Base-by-base conservation (phyloP, 1,140 invertebrate species). In the Paraescarpia echinospica region DNA sequence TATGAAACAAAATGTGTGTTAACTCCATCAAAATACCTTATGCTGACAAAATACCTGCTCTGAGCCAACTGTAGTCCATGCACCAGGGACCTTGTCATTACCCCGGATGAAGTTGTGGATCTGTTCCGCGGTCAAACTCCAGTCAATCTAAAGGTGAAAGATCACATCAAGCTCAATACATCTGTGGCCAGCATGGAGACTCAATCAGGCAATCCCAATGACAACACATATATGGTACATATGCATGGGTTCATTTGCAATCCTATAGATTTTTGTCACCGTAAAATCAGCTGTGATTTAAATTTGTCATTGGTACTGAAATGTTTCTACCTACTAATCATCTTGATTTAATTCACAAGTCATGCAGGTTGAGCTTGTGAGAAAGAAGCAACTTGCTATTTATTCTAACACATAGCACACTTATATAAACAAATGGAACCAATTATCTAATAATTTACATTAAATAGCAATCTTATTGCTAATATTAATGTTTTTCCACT, bases 41-140 rank as follows among this genome's bases (percentile, higher is more conserved):
- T 51, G 48, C 18, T 51, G 18, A 9, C 48, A 77, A 77, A 77
- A 77, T 77, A 77, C 59, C 59, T 77, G 34, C 94, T 96, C 94
- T 94, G 96, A 97, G 92, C 97, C 97, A 0, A 99, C 96, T 0
- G 96, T 95, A 0, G 98, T 97, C 96, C 98, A 98, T 0, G 99
- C 98, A 1, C 99, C 99, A 0, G 99, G 99, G 34, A 95, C 95
- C 90, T 98, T 99, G 95, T 99, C 99, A 94, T 99, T 96, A 1
- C 98, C 99, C 88, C 99, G 96, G 93, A 99, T 98, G 94, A 99
- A 99, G 96, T 99, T 98, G 95, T 99, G 99, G 12, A 99, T 96
- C 93, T 97, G 95, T 92, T 97, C 89, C 31, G 97, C 97, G n/a
- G 95, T 95, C 96, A 98, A 97, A 0, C 97, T 96, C 97, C 97